Evolutionary conservation across 2,797 vertebrate species (phyloP).

Genomic region (Bradypodion ventrale): DNA sequence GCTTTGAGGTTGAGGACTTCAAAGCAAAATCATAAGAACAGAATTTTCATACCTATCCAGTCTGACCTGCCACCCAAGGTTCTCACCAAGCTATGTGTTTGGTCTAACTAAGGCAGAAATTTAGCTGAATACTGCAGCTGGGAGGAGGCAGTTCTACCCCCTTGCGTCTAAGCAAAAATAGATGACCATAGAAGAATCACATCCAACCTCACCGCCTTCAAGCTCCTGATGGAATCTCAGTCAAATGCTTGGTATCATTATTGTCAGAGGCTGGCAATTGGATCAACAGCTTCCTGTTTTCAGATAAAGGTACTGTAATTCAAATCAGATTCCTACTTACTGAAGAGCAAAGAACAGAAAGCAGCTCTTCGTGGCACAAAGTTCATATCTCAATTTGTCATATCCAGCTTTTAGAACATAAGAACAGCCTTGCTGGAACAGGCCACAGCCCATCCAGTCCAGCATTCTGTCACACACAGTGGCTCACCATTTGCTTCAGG

Average conservation of each 20-base stretch:
- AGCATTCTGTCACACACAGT: too few relatives aligned
- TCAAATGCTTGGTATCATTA: background rate
- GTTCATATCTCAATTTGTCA: background rate
- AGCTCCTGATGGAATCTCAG: background rate
- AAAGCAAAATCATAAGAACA: background rate
- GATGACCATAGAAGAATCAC: background rate
- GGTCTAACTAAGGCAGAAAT: background rate
- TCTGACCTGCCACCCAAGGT: background rate
- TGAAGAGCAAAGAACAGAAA: background rate
- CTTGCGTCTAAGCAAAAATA: background rate
- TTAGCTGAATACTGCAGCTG: too few relatives aligned
- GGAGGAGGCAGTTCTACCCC: background rate
- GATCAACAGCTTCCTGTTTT: background rate
- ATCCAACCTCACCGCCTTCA: too few relatives aligned
- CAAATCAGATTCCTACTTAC: background rate
- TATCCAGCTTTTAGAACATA: background rate
- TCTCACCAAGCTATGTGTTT: background rate
- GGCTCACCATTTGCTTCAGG: too few relatives aligned
- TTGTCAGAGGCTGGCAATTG: background rate
- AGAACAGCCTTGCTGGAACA: too few relatives aligned
- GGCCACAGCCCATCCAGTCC: too few relatives aligned
- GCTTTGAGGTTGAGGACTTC: conserved; percentile 1
- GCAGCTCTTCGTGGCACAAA: background rate
- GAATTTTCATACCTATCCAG: background rate
- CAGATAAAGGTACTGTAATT: background rate